Evolutionary conservation across 2,113 vertebrate species (phyloP).

Genomic region (Noctilio leporinus): DNA sequence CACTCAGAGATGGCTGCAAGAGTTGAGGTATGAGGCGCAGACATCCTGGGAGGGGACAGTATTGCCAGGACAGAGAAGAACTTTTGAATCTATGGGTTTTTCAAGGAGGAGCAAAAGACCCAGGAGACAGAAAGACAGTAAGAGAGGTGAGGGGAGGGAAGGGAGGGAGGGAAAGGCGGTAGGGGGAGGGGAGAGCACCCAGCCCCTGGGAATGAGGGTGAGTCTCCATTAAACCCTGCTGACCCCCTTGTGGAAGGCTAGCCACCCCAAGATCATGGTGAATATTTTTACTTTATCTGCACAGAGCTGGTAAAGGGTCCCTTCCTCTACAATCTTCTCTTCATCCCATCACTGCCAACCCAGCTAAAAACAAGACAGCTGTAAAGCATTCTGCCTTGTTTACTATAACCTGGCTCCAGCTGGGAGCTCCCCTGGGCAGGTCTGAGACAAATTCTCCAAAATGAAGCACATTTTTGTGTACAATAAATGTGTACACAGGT

Average conservation of each 20-base stretch:
- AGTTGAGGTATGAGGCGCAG: background rate
- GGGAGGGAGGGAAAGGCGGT: background rate
- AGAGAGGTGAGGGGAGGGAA: no score
- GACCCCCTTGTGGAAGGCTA: background rate
- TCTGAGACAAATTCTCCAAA: constrained; percentile 50
- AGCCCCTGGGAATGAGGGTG: background rate
- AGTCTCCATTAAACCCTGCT: background rate
- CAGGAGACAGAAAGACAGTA: background rate
- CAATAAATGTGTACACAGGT: background rate
- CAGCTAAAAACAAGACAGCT: background rate
- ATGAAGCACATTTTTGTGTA: constrained; percentile 28
- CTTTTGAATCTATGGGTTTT: background rate
- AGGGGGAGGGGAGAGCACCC: background rate
- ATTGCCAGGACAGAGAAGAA: background rate
- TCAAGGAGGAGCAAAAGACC: background rate
- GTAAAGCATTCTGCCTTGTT: constrained; percentile 29
- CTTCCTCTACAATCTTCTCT: background rate
- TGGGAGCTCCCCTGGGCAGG: constrained; percentile 42
- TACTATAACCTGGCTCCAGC: constrained; percentile 41
- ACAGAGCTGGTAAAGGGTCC: rapidly evolving
- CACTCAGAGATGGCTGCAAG: background rate
- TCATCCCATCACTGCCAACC: background rate
- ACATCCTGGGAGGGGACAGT: background rate
- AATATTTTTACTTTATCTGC: background rate
- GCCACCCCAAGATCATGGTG: background rate